Percentiles rank a stretch among this genome's conserved stretches.
Conservation (phyloP, 2,113 vertebrate species). For the Plestiodon gilberti region DNA sequence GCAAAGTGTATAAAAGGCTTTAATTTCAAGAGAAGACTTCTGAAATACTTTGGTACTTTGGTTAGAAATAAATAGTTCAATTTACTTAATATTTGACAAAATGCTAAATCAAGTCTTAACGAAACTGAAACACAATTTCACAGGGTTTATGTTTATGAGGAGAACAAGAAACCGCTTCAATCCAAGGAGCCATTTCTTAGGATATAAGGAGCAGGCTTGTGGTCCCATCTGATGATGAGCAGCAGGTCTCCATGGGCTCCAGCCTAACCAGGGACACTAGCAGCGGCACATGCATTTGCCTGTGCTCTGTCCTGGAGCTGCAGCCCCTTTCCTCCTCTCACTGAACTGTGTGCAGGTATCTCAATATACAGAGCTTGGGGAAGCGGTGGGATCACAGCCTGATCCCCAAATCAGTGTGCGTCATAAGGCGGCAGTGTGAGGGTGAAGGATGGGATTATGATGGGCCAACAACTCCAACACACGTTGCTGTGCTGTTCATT, state of each 20-base stretch:
- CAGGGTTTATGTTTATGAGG: constrained; percentile 34
- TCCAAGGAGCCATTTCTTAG: neutral
- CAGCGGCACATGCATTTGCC: neutral
- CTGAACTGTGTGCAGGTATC: neutral
- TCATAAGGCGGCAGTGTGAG: constrained; percentile 30
- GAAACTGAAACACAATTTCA: constrained; percentile 38
- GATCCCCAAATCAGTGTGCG: neutral
- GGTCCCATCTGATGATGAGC: neutral
- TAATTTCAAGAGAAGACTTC: constrained; percentile 58
- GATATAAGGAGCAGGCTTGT: neutral
- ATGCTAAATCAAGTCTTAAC: constrained; percentile 35
- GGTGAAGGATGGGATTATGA: constrained; percentile 23
- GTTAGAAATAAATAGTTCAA: constrained; percentile 27
- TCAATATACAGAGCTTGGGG: neutral
- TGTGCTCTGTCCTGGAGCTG: neutral
- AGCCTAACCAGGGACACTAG: neutral
- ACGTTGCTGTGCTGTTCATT: neutral
- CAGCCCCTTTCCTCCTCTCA: neutral
- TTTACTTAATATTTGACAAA: constrained; percentile 31
- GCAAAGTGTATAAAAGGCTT: constrained; percentile 34
- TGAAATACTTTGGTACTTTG: constrained; percentile 14
- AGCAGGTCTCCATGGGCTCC: neutral
- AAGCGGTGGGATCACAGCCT: accelerated
- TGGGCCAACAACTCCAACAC: neutral
- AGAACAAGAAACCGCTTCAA: neutral